Evolutionary conservation across 2,797 vertebrate species (phyloP).

Genomic region (Parauchenoglanis ngamensis): DNA sequence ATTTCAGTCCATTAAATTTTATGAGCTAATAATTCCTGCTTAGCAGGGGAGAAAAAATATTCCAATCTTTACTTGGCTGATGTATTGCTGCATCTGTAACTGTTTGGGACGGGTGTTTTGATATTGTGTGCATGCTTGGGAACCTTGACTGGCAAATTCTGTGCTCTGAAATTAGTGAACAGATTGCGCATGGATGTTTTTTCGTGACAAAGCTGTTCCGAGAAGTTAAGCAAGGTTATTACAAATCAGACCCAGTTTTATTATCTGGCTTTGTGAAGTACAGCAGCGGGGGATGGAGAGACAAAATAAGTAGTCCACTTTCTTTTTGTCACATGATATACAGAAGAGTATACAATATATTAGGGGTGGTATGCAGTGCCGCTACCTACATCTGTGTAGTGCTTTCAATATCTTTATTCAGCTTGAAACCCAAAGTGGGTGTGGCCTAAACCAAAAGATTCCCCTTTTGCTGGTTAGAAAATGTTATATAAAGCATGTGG

Average conservation of each 20-base stretch:
- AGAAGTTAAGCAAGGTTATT: background rate
- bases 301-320: background rate
- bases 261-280: background rate
- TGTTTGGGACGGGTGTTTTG: too few species aligned
- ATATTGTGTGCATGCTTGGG: background rate
- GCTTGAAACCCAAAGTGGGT: background rate
- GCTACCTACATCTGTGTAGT: background rate
- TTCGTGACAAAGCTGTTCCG: background rate
- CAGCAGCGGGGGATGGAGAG: background rate
- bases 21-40: slow-evolving; percentile 12
- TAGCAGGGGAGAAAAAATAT: background rate
- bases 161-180: background rate
- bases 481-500: background rate
- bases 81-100: background rate
- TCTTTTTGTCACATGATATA: background rate
- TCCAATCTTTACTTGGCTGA: background rate
- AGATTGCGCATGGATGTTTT: background rate
- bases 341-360: background rate
- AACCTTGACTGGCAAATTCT: background rate
- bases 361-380: background rate
- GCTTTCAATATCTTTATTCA: background rate
- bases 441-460: background rate
- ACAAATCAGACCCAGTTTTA: background rate
- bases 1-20: background rate
- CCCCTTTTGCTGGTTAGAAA: too few species aligned